Percentiles rank a stretch among this genome's conserved stretches.
These are phyloP conservation scores for Phrynosoma blainvillii DNA, from an alignment of 2,113 vertebrate species.

Conservation along the genomic window DNA sequence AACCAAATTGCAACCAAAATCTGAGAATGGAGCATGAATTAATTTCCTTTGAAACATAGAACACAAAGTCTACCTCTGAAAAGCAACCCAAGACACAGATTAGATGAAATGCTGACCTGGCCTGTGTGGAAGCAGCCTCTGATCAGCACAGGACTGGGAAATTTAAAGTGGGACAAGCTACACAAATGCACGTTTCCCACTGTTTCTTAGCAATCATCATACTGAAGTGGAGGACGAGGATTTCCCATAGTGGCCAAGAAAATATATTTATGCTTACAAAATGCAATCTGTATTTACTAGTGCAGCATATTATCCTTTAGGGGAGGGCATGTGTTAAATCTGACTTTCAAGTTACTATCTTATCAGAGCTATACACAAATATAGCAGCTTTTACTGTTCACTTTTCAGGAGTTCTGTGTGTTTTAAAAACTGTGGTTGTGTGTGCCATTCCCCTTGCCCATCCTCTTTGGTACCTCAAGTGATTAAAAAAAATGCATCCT, in stretches of 20 bases:
- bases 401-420: neutral
- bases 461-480: neutral
- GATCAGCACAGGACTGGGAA: neutral
- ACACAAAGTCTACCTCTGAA: neutral
- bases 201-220: neutral
- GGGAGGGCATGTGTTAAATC: constrained; percentile 1
- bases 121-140: neutral
- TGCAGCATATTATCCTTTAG: neutral
- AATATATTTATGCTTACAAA: neutral
- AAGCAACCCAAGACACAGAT: neutral
- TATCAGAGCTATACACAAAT: neutral
- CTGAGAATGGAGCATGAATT: neutral
- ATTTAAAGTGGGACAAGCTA: neutral
- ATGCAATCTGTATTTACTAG: constrained; percentile 5
- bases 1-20: neutral
- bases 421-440: neutral
- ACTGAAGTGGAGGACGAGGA: neutral
- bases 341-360: constrained; percentile 12
- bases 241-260: neutral
- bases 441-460: neutral
- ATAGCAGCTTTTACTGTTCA: constrained; percentile 6
- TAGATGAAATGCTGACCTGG: neutral
- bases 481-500: neutral
- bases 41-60: neutral
- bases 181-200: neutral